A percentile compares a stretch with the other conserved stretches of the same genome.
Evolutionary conservation across 2,113 vertebrate species (phyloP).

Genomic region (Periophthalmodon schlosseri): DNA sequence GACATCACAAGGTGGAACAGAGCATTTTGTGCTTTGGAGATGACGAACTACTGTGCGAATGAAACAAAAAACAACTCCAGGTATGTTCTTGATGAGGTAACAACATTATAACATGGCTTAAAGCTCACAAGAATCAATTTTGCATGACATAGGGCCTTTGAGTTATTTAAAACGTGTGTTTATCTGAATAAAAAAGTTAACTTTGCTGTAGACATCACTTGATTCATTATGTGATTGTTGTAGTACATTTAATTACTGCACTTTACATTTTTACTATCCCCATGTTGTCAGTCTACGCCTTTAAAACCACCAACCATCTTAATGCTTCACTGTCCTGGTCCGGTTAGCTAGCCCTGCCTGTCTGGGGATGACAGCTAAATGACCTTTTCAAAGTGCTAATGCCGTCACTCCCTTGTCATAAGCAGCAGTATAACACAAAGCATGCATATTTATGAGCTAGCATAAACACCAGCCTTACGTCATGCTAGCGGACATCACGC

Average conservation of each 20-base stretch:
- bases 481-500: conserved; percentile 66
- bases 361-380: conserved; percentile 76
- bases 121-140: too few species aligned
- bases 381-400: conserved; percentile 72
- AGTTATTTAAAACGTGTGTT: too few species aligned
- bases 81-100: too few species aligned
- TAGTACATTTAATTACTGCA: background rate
- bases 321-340: conserved; percentile 50
- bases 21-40: too few species aligned
- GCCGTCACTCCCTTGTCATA: conserved; percentile 73
- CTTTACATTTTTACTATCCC: conserved; percentile 13
- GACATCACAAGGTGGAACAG: too few species aligned
- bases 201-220: background rate
- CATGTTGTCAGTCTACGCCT: conserved; percentile 18
- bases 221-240: background rate
- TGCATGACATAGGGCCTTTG: too few species aligned
- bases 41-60: too few species aligned
- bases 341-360: conserved; percentile 49
- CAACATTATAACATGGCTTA: too few species aligned
- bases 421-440: conserved; percentile 54
- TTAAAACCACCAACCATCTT: conserved; percentile 24
- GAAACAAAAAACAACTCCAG: too few species aligned
- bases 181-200: too few species aligned
- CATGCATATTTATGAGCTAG: conserved; percentile 79
- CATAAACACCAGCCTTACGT: conserved; percentile 69